Evolutionary conservation across 2,888 invertebrate genomes (phyloP).

Genomic region (Mimachlamys varia): DNA sequence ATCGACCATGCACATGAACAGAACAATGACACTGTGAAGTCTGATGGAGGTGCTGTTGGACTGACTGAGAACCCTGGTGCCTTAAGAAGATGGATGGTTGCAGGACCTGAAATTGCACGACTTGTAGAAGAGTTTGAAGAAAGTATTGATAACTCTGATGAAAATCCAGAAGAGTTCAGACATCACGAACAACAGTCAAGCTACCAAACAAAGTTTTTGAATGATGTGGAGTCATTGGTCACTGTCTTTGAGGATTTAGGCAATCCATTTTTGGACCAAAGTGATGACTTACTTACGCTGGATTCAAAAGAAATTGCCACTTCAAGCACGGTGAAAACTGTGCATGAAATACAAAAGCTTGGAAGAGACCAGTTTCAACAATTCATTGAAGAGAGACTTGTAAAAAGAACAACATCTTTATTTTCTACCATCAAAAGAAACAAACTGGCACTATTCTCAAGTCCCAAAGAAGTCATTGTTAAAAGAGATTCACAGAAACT

Average conservation of each 20-base stretch:
- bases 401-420: neutral
- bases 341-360: neutral
- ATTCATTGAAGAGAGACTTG: constrained; percentile 38
- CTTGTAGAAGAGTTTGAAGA: too few species aligned
- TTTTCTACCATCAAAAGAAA: constrained; percentile 38
- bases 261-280: constrained; percentile 42
- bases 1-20: constrained; percentile 60
- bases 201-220: neutral
- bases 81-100: too few species aligned
- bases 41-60: too few species aligned
- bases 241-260: constrained; percentile 37
- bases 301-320: constrained; percentile 37
- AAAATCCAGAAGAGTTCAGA: neutral
- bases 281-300: constrained; percentile 37
- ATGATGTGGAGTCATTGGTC: constrained; percentile 28
- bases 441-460: neutral
- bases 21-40: constrained; percentile 50
- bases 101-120: too few species aligned
- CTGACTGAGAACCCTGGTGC: too few species aligned
- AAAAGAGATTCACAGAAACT: too few species aligned
- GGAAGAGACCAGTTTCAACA: constrained; percentile 36
- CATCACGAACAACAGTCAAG: constrained; percentile 23
- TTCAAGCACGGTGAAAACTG: constrained; percentile 28
- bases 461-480: too few species aligned
- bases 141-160: constrained; percentile 43